These are phyloP conservation scores for Lithobates pipiens DNA, from an alignment of 2,797 vertebrate species.

Conservation along the genomic window DNA sequence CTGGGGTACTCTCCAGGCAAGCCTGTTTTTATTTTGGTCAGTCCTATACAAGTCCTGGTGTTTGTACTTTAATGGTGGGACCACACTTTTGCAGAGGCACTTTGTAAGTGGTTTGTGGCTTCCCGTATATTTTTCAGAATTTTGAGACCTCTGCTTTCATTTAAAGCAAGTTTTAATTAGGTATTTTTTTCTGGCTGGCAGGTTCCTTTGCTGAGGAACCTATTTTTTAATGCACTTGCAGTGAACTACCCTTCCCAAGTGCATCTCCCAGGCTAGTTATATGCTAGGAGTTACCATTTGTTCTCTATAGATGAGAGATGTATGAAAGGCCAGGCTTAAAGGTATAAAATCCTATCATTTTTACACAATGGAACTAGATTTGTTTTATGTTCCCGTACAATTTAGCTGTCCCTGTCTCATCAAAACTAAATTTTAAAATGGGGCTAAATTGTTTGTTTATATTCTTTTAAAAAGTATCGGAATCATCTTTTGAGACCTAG, in stretches of 20 bases:
- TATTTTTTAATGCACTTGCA: neutral
- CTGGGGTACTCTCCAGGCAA: neutral
- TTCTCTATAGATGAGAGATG: neutral
- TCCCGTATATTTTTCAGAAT: neutral
- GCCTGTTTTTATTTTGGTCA: neutral
- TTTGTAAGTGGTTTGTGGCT: neutral
- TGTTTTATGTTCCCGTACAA: conserved; percentile 71
- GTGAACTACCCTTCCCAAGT: neutral
- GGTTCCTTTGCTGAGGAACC: neutral
- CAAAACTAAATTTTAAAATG: conserved; percentile 35
- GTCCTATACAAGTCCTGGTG: neutral
- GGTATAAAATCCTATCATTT: conserved; percentile 73
- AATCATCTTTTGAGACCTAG: conserved; percentile 73
- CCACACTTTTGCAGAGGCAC: neutral
- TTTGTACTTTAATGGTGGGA: neutral
- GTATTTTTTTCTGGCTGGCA: neutral
- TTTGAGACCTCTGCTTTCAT: neutral
- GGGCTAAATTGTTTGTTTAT: conserved; percentile 72
- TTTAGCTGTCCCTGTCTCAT: conserved; percentile 76
- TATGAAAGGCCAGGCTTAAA: conserved; percentile 75
- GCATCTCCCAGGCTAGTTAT: neutral
- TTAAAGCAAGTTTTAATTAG: neutral
- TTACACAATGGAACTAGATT: conserved; percentile 71
- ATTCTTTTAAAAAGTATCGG: conserved; percentile 75
- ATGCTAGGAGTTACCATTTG: neutral